Percentiles rank a stretch among this genome's conserved stretches.
Evolutionary conservation across 37 sponge, comb jelly and placozoan genomes (phyloP).

Genomic region (Agelas oroides): DNA sequence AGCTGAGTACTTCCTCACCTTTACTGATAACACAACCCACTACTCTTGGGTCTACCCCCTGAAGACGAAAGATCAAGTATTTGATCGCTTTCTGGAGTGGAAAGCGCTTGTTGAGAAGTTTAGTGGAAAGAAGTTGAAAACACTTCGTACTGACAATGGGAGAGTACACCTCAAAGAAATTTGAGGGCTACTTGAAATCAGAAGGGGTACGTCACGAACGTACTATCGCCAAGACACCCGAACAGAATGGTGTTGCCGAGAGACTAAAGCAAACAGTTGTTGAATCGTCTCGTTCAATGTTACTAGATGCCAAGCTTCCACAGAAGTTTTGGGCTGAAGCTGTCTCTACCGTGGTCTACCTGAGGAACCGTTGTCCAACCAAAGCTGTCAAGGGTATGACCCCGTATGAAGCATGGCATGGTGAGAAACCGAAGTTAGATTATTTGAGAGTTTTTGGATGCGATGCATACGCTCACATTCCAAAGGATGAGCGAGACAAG

Average conservation of each 20-base stretch:
- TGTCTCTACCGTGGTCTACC: constrained; percentile 28
- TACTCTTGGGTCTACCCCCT: constrained; percentile 45
- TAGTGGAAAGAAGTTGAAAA: constrained; percentile 41
- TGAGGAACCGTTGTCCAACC: constrained; percentile 62
- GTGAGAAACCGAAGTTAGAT: constrained; percentile 28
- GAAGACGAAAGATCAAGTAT: constrained; percentile 22
- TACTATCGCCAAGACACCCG: constrained; percentile 58
- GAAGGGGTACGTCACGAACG: constrained; percentile 57
- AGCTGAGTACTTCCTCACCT: constrained; percentile 55
- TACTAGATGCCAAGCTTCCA: constrained; percentile 36
- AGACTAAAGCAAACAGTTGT: constrained; percentile 67
- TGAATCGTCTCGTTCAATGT: constrained; percentile 56
- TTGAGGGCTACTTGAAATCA: constrained; percentile 31
- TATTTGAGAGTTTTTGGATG: constrained; percentile 46
- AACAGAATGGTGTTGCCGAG: constrained; percentile 71
- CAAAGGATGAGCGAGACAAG: constrained; percentile 54
- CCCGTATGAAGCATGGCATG: constrained; percentile 43
- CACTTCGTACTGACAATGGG: constrained; percentile 62
- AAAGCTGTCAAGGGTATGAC: constrained; percentile 11
- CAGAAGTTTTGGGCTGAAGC: constrained; percentile 49
- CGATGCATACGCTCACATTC: constrained; percentile 40
- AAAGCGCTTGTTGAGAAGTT: constrained; percentile 54
- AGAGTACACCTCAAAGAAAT: constrained; percentile 52
- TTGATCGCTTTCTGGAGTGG: constrained; percentile 46
- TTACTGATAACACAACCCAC: constrained; percentile 52